A percentile compares a stretch with the other conserved stretches of the same genome.
Evolutionary conservation across 2,888 invertebrate species (phyloP).

Genomic region (Sarcophaga subvicina): DNA sequence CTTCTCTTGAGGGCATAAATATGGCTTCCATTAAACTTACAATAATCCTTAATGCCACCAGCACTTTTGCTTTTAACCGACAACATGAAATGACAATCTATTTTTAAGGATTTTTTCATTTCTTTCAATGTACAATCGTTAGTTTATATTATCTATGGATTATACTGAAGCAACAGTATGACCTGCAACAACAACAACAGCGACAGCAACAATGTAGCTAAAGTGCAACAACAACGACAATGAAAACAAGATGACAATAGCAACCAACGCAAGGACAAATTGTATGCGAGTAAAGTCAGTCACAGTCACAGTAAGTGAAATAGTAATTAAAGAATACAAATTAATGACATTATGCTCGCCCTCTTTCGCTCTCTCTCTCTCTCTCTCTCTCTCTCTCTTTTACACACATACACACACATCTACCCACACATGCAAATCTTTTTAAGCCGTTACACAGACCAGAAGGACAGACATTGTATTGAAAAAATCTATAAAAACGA

Average conservation of each 20-base stretch:
- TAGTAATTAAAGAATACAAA: constrained; percentile 60
- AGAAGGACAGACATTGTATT: too few species aligned
- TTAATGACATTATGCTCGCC: constrained; percentile 15
- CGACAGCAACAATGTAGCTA: constrained; percentile 1
- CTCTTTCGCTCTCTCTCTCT: too few species aligned
- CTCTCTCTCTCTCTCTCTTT: too few species aligned
- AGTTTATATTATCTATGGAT: constrained; percentile 16
- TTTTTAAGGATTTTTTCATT: not conserved
- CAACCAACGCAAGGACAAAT: constrained; percentile 33
- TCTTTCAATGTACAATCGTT: constrained; percentile 10
- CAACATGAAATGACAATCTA: not conserved
- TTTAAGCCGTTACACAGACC: too few species aligned
- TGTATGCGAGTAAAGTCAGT: constrained; percentile 45
- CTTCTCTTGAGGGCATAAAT: too few species aligned
- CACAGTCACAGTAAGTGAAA: constrained; percentile 23
- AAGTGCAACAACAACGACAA: constrained; percentile 17
- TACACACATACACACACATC: too few species aligned
- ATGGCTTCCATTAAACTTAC: too few species aligned
- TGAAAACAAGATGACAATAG: not conserved
- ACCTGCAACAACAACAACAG: constrained; percentile 35
- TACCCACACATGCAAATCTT: too few species aligned
- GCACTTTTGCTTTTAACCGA: too few species aligned
- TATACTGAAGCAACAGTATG: constrained; percentile 37
- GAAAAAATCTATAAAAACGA: too few species aligned
- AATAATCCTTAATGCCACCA: too few species aligned